phyloP scores from a whole-genome alignment of 2,113 vertebrate species.

The Python bivittatus region DNA sequence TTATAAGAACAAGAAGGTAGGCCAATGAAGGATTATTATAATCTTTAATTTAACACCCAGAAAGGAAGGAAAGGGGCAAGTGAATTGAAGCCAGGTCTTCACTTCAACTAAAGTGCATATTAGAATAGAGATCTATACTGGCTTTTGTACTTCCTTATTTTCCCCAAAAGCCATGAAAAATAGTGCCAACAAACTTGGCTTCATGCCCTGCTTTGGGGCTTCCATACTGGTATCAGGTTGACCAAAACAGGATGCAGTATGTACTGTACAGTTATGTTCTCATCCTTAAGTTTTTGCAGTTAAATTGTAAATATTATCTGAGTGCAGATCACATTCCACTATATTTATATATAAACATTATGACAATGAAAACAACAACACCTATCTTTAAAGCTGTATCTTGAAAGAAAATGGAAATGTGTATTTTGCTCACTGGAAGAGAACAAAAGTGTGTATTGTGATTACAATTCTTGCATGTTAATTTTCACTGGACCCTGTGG shows the following conservation, averaged over 20 bases:
- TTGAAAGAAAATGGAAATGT: not conserved
- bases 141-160: not conserved
- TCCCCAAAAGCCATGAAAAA: not conserved
- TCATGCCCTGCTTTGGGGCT: not conserved
- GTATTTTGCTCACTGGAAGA: not conserved
- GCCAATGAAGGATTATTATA: not conserved
- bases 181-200: not conserved
- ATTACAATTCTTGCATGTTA: not conserved
- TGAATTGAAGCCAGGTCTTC: not conserved
- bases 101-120: not conserved
- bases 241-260: not conserved
- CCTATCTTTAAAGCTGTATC: not conserved
- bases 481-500: not conserved
- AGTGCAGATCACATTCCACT: not conserved
- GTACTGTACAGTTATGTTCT: not conserved
- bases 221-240: not conserved
- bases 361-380: not conserved
- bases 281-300: not conserved
- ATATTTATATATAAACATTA: not conserved
- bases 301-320: not conserved
- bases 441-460: not conserved
- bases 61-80: not conserved
- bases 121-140: no score
- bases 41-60: not conserved
- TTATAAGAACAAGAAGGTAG: not conserved